A percentile compares a stretch with the other conserved stretches of the same genome.
phyloP scores from a whole-genome alignment of 2,888 invertebrate species.

The Dorcus hopei region DNA sequence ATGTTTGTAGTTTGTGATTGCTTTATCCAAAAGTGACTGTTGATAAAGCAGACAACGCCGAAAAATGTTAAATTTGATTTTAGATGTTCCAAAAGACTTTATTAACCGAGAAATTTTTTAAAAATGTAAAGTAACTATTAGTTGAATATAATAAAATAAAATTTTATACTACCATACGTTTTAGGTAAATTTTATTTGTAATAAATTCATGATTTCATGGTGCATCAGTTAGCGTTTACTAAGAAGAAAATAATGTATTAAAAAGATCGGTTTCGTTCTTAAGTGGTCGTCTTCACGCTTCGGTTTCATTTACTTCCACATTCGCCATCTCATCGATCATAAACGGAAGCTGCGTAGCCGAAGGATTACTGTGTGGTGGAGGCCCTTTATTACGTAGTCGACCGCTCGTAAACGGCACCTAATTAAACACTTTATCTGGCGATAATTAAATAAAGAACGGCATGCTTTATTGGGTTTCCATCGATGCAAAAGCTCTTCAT shows the following conservation, averaged over 20 bases:
- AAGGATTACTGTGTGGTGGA: slow-evolving; percentile 43
- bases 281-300: background rate
- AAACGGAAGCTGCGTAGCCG: slow-evolving; percentile 56
- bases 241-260: background rate
- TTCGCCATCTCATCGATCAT: slow-evolving; percentile 64
- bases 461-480: background rate
- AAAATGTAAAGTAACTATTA: no score
- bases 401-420: slow-evolving; percentile 19
- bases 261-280: background rate
- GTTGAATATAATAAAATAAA: background rate
- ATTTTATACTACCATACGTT: background rate
- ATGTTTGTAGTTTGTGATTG: no score
- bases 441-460: background rate
- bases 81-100: no score
- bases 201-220: no score
- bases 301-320: slow-evolving; percentile 40
- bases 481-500: background rate
- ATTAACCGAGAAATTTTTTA: no score
- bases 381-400: slow-evolving; percentile 38
- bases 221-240: background rate
- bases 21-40: no score
- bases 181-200: no score
- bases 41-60: no score
- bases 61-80: no score
- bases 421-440: slow-evolving; percentile 4